These are phyloP conservation scores for Anableps anableps DNA, from an alignment of 2,797 vertebrate species.

Conservation along the genomic window DNA sequence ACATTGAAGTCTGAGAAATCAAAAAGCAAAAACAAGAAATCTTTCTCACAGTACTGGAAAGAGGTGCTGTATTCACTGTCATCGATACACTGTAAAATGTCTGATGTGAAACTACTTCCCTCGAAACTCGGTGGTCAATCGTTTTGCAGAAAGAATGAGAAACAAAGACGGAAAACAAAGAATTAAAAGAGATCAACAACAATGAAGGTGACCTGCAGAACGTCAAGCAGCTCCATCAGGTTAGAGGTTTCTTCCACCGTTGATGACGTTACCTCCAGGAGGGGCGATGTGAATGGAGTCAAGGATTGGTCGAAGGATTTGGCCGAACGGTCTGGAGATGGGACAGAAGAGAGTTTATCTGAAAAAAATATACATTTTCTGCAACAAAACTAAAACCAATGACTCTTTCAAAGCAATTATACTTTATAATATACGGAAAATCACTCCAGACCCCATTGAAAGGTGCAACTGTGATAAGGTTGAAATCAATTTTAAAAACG, in stretches of 20 bases:
- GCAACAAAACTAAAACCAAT: not conserved
- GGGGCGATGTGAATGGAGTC: slow-evolving; percentile 95
- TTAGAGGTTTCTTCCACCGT: slow-evolving; percentile 91
- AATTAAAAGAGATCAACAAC: slow-evolving; percentile 48
- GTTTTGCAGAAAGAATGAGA: slow-evolving; percentile 14
- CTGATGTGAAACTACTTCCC: not conserved
- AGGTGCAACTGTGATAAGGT: not conserved
- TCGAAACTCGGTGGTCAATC: not conserved
- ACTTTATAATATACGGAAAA: not conserved
- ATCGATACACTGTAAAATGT: not conserved
- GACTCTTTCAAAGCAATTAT: not conserved
- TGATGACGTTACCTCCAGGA: slow-evolving; percentile 90
- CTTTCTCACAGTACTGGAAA: not conserved
- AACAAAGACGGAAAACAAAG: slow-evolving; percentile 18
- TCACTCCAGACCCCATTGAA: not conserved
- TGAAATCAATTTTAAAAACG: not conserved
- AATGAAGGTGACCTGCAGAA: slow-evolving; percentile 54
- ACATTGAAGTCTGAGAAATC: not conserved
- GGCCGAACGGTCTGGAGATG: slow-evolving; percentile 90
- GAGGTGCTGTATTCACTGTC: not conserved
- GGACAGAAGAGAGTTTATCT: slow-evolving; percentile 22
- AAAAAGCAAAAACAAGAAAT: not conserved
- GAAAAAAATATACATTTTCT: not conserved
- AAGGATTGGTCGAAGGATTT: slow-evolving; percentile 92
- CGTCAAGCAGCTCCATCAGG: slow-evolving; percentile 46